Evolutionary conservation across 2,113 vertebrate species (phyloP).

Genomic region (Onychorhynchus coronatus): DNA sequence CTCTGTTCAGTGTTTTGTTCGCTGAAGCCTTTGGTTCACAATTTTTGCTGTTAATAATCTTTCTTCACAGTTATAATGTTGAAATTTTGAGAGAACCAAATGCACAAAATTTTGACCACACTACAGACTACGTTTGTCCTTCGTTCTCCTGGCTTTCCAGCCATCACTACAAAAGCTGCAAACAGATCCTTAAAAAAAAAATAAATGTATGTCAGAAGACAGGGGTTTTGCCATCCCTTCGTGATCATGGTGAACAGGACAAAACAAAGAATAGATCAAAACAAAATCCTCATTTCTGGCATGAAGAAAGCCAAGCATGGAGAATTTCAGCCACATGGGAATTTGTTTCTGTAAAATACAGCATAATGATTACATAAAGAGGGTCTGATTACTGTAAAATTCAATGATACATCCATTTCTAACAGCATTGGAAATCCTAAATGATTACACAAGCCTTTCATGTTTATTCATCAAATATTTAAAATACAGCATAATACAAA

Average conservation of each 20-base stretch:
- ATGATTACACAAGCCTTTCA: slow-evolving; percentile 26
- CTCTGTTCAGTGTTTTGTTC: neutral
- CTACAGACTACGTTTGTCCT: neutral
- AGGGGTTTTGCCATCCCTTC: neutral
- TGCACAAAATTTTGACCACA: fast-evolving
- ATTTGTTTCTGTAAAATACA: slow-evolving; percentile 4
- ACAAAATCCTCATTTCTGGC: neutral
- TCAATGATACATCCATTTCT: slow-evolving; percentile 12
- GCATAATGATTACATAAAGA: slow-evolving; percentile 18
- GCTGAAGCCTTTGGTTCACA: neutral
- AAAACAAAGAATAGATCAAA: neutral
- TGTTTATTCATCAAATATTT: slow-evolving; percentile 43
- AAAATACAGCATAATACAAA: slow-evolving; percentile 1
- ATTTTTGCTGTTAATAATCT: fast-evolving
- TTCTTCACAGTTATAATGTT: neutral
- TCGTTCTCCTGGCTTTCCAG: neutral
- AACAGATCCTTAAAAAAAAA: neutral
- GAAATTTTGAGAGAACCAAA: neutral
- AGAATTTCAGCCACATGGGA: neutral
- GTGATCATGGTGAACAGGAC: neutral
- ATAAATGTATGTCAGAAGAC: neutral
- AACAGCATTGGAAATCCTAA: neutral
- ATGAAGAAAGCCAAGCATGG: neutral
- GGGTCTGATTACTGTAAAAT: slow-evolving; percentile 34
- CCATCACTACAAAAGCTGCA: neutral